Percentiles rank a stretch among this genome's conserved stretches.
Evolutionary conservation across 2,888 invertebrate species (phyloP).

Genomic region (Tetropium fuscum): DNA sequence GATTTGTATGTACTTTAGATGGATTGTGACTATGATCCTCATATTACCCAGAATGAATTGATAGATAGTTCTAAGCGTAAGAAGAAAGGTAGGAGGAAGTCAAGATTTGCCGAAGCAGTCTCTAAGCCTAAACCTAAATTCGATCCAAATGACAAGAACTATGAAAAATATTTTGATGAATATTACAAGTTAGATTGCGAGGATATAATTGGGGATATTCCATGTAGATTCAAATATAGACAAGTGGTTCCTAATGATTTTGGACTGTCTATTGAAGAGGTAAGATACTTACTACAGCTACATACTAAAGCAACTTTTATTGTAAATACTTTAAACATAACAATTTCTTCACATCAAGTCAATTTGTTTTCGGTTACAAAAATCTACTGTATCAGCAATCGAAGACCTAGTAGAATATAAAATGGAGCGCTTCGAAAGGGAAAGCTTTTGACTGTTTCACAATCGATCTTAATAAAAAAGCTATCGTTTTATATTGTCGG

Average conservation of each 20-base stretch:
- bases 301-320: no score
- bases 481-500: no score
- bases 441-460: no score
- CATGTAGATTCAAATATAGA: constrained; percentile 93
- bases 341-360: no score
- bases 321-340: no score
- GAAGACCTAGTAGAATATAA: no score
- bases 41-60: constrained; percentile 70
- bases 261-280: constrained; percentile 92
- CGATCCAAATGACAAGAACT: constrained; percentile 82
- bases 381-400: no score
- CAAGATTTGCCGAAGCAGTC: constrained; percentile 82
- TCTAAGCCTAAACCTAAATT: constrained; percentile 85
- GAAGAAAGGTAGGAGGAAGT: constrained; percentile 74
- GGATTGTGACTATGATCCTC: constrained; percentile 88
- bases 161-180: constrained; percentile 91
- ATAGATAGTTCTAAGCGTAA: constrained; percentile 69
- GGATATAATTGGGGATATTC: constrained; percentile 92
- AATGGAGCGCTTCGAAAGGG: no score
- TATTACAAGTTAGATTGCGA: constrained; percentile 97
- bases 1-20: constrained; percentile 73
- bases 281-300: constrained; percentile 65
- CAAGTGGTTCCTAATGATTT: constrained; percentile 91
- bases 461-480: no score
- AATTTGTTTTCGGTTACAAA: no score